These are phyloP conservation scores for Blastobasis adustella DNA, from an alignment of 2,888 invertebrate genomes.

Conservation along the genomic window DNA sequence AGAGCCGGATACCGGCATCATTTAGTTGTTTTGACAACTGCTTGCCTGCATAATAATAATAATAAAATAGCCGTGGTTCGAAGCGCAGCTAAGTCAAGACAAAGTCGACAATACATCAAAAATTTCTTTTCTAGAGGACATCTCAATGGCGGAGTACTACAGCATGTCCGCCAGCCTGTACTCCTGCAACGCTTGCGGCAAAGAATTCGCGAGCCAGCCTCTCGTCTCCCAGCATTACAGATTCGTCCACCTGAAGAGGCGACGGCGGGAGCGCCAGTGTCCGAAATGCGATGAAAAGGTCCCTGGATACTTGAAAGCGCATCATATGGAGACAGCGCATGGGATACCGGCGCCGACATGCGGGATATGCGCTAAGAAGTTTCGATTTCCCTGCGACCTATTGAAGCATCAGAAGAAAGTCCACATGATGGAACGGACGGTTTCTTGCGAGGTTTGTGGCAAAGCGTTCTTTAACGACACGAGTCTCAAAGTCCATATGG, in stretches of 20 bases:
- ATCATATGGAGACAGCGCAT: conserved; percentile 25
- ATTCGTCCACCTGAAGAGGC: conserved; percentile 38
- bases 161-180: too few species aligned
- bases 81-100: too few species aligned
- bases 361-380: conserved; percentile 21
- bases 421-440: conserved; percentile 25
- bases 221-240: conserved; percentile 44
- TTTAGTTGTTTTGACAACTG: too few species aligned
- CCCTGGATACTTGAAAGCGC: conserved; percentile 17
- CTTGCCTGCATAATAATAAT: too few species aligned
- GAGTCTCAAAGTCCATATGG: conserved; percentile 25
- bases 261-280: conserved; percentile 34
- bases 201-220: conserved; percentile 25
- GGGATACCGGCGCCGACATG: conserved; percentile 26
- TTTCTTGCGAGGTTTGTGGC: conserved; percentile 20
- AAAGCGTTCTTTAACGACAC: conserved; percentile 26
- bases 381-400: conserved; percentile 14
- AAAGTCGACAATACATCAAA: too few species aligned
- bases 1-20: too few species aligned
- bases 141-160: too few species aligned
- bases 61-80: too few species aligned
- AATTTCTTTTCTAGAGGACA: too few species aligned
- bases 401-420: conserved; percentile 26
- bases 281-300: conserved; percentile 36
- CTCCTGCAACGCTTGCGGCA: conserved; percentile 20